A percentile compares a stretch with the other conserved stretches of the same genome.
These are phyloP conservation scores for Conus ventricosus DNA, from an alignment of 1,140 invertebrate species.

Conservation along the genomic window DNA sequence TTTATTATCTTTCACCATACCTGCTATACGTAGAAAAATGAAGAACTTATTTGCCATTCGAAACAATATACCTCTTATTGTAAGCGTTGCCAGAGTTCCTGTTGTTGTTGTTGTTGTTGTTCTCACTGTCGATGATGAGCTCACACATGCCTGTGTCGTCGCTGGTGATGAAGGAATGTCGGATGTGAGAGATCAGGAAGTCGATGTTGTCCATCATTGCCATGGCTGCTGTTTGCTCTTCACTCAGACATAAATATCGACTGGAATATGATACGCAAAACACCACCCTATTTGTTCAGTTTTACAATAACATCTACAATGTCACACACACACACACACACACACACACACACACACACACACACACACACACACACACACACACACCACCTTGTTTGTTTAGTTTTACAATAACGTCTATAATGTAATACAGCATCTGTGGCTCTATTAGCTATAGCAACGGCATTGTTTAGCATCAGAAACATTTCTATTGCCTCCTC, in stretches of 20 bases:
- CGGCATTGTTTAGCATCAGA: no score
- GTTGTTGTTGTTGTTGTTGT: conserved; percentile 56
- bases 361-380: neutral
- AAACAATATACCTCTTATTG: neutral
- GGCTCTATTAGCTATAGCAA: no score
- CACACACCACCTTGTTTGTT: neutral
- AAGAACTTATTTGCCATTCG: no score
- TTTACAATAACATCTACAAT: neutral
- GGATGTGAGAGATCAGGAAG: conserved; percentile 93
- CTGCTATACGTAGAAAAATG: no score
- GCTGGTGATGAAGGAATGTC: conserved; percentile 75
- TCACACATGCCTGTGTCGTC: conserved; percentile 87
- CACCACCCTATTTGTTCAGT: neutral
- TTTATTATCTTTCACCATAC: no score
- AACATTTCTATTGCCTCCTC: no score
- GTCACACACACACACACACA: conserved; percentile 18
- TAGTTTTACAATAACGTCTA: no score
- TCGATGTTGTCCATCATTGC: conserved; percentile 72
- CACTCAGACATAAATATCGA: neutral
- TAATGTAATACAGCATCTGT: no score
- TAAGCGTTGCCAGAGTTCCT: neutral
- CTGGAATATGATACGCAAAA: neutral
- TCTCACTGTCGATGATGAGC: conserved; percentile 67
- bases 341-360: conserved; percentile 16
- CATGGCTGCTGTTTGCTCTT: conserved; percentile 79